These are phyloP conservation scores for Gymnothorax reevesii DNA, from an alignment of 2,797 vertebrate genomes.

Conservation along the genomic window DNA sequence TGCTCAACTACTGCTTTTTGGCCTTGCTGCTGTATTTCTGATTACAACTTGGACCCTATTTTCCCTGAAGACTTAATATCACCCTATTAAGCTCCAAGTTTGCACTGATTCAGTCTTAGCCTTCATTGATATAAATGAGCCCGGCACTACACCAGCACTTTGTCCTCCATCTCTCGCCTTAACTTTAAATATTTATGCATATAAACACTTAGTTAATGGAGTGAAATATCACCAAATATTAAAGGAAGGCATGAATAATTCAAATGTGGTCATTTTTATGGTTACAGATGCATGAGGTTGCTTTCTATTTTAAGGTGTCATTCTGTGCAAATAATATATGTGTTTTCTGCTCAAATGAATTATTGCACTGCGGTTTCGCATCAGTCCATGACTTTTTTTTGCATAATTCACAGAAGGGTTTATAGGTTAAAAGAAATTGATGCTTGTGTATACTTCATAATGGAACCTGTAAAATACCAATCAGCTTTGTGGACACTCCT, in stretches of 20 bases:
- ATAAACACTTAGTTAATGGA: background rate
- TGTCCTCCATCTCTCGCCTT: background rate
- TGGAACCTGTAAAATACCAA: background rate
- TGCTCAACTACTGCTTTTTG: background rate
- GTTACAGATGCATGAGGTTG: background rate
- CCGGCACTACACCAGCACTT: background rate
- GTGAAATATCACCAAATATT: constrained; percentile 15
- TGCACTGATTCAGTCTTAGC: background rate
- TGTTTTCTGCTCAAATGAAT: background rate
- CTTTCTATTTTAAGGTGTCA: background rate
- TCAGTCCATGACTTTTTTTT: background rate
- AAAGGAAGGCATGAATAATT: background rate
- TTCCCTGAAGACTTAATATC: background rate
- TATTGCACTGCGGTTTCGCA: background rate
- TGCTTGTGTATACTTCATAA: background rate
- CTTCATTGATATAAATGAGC: constrained; percentile 19
- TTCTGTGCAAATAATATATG: background rate
- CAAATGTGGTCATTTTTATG: background rate
- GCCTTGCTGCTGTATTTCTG: background rate
- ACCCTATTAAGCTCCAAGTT: background rate
- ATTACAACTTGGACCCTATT: background rate
- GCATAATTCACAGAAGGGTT: background rate
- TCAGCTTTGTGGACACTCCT: too few relatives aligned
- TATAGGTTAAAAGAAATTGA: background rate
- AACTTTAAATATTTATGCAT: constrained; percentile 5